A percentile compares a stretch with the other conserved stretches of the same genome.
phyloP scores from a whole-genome alignment of 2,113 vertebrate species.

The Platichthys stellatus region DNA sequence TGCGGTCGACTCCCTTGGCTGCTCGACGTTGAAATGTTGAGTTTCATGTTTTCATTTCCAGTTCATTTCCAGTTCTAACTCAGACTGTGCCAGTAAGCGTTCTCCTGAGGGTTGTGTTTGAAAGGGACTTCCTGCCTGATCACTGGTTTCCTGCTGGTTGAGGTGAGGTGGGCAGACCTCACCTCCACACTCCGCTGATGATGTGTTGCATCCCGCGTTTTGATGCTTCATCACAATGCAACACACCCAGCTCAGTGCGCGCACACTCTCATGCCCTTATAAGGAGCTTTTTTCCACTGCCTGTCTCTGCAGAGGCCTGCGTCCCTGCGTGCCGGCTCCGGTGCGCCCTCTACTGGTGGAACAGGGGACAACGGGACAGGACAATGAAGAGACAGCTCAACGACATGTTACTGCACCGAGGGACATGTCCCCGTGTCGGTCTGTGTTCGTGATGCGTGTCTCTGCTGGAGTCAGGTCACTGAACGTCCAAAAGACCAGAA shows the following conservation, averaged over 20 bases:
- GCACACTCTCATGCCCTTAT: constrained; percentile 81
- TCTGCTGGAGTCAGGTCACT: too few relatives aligned
- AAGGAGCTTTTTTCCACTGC: constrained; percentile 77
- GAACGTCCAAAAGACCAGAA: too few relatives aligned
- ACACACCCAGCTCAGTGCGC: constrained; percentile 73
- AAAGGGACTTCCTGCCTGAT: neutral
- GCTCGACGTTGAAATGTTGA: too few relatives aligned
- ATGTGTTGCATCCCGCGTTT: too few relatives aligned
- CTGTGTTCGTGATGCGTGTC: too few relatives aligned
- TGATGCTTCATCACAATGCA: constrained; percentile 55
- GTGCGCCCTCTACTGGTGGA: constrained; percentile 65
- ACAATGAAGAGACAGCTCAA: neutral
- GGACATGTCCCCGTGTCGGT: neutral
- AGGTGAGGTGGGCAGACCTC: constrained; percentile 37
- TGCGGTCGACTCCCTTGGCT: too few relatives aligned
- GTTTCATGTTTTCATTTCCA: neutral
- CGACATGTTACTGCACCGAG: too few relatives aligned
- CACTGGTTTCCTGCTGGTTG: too few relatives aligned
- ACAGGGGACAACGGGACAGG: neutral
- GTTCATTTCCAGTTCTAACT: neutral
- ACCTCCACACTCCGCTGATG: constrained; percentile 35
- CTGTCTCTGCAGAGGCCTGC: constrained; percentile 34
- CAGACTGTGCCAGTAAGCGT: neutral
- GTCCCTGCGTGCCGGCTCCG: neutral
- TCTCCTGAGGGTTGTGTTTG: too few relatives aligned